phyloP scores from a whole-genome alignment of 2,888 invertebrate genomes.

The Pomacea canaliculata region DNA sequence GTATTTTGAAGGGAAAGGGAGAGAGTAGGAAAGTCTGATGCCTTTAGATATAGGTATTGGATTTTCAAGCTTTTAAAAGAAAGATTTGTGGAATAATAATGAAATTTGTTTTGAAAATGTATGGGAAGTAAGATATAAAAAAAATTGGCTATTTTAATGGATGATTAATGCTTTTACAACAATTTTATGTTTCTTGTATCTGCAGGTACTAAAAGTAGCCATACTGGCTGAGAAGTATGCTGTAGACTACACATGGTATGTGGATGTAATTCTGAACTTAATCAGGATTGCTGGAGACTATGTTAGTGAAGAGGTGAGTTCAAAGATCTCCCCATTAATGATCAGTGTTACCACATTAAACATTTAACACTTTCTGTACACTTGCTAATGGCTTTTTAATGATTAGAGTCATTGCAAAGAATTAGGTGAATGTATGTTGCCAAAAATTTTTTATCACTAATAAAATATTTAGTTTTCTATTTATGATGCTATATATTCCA shows the following conservation, averaged over 20 bases:
- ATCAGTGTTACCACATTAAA: background rate
- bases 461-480: no score
- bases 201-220: slow-evolving; percentile 91
- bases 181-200: no score
- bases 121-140: no score
- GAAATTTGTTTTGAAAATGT: no score
- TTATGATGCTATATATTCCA: background rate
- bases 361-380: no score
- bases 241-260: slow-evolving; percentile 98
- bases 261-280: slow-evolving; percentile 96
- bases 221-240: slow-evolving; percentile 99
- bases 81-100: no score
- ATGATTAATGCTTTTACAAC: no score
- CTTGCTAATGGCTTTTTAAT: background rate
- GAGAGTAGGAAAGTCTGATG: no score
- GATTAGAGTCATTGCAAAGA: background rate
- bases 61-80: no score
- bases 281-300: slow-evolving; percentile 99
- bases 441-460: background rate
- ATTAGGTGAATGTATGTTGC: background rate
- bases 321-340: background rate
- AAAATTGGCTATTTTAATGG: no score
- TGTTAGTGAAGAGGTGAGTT: slow-evolving; percentile 94
- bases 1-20: no score
- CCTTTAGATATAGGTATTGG: no score